Evolutionary conservation across 2,797 vertebrate species (phyloP), one percentile per base, ranked within the genome.

Genomic region (Erethizon dorsatum): DNA sequence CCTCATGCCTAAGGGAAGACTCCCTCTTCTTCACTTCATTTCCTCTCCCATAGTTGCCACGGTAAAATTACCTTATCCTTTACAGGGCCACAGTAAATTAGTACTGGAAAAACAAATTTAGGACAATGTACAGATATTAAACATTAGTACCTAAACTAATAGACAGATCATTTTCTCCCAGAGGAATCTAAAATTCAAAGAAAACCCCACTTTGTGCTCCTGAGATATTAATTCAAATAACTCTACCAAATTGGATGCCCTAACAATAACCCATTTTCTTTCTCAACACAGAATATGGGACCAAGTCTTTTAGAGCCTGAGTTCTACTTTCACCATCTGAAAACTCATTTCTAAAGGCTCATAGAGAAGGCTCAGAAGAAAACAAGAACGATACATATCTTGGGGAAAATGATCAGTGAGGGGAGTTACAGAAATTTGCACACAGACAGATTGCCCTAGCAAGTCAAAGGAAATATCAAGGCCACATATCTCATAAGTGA

Each of bases 391-490:
- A 88, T 26, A 83, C 52, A 83, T 41, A 20, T 73, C 52, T 85
- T 86, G 20, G 28, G 77, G 47, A 22, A 86, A 95, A 90, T 59
- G 45, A 95, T 83, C 54, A 52, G 24, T 85, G 67, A 88, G 33
- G 14, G 50, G 24, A 73, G 24, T 26, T 63, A 37, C 5, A 85
- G 41, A n/a, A 91, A 79, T 90, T 57, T 78, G 4, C 41, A 75
- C 31, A 61, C 28, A 14, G 15, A 80, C 59, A 71, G 59, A 7
- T 52, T 88, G 17, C 45, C 77, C 11, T 50, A 24, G 80, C 11
- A 61, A 28, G 2, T 57, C 41, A 52, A 69, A 88, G 41, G 24
- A 10, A 90, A 71, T 88, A 95, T 94, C 75, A 78, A 54, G 59
- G 28, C 50, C 41, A n/a, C 5, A 5, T 37, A 41, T 52, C 13